These are phyloP conservation scores for Montipora cactus DNA, from an alignment of 64 coral and sea anemone genomes.

Conservation along the genomic window DNA sequence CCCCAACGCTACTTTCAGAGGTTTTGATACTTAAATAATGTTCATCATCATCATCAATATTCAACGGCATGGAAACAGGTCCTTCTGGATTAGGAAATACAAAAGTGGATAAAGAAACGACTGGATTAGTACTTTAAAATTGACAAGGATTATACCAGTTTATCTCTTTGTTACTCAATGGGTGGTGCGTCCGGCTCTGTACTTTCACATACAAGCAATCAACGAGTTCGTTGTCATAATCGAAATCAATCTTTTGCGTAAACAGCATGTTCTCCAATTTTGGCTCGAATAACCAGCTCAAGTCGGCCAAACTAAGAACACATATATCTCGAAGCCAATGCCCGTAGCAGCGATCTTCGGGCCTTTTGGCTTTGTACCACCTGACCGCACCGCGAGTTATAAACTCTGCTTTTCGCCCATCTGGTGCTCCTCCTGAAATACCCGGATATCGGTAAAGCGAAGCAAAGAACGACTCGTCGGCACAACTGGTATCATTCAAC, in stretches of 20 bases:
- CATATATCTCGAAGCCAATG: constrained; percentile 9
- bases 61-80: too few relatives aligned
- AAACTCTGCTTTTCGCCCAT: not conserved
- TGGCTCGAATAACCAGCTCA: constrained; percentile 8
- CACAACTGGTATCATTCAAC: not conserved
- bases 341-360: not conserved
- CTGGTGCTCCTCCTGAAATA: not conserved
- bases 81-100: too few relatives aligned
- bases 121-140: too few relatives aligned
- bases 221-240: constrained; percentile 10
- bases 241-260: constrained; percentile 23
- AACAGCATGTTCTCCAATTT: not conserved
- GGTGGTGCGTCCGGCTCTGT: not conserved
- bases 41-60: too few relatives aligned
- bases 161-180: constrained; percentile 3
- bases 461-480: constrained; percentile 13
- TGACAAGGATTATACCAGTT: not conserved
- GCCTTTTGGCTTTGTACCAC: not conserved
- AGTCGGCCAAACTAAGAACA: constrained; percentile 12
- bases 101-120: too few relatives aligned
- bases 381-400: not conserved
- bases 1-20: too few relatives aligned
- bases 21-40: too few relatives aligned
- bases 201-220: constrained; percentile 8
- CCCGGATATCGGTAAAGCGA: constrained; percentile 1